Evolutionary conservation across 2,797 vertebrate genomes (phyloP), one percentile per base, ranked within the genome.

Genomic region (Cuculus canorus): DNA sequence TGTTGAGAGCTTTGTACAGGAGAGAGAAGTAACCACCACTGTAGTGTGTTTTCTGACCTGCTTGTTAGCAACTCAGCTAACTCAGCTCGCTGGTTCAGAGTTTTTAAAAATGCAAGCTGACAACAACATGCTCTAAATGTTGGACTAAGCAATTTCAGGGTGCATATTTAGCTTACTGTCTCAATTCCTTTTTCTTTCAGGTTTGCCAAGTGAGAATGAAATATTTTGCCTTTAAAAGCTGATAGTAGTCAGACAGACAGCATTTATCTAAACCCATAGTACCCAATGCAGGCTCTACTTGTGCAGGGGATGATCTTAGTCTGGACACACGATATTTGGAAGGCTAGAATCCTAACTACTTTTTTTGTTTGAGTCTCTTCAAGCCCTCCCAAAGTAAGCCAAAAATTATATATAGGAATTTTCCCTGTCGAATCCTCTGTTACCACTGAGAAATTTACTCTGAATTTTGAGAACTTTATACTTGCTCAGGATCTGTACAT

Each of bases 121-220:
- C 82, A 91, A 27, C 70, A 80, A 72, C 53, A 30, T 57, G 60
- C 63, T 83, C n/a, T 56, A 77, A 93, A 82, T 32, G n/a, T 73
- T 85, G 60, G 60, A 47, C 73, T 96, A 90, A 95, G 94, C 94
- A 90, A 76, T 92, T 95, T 88, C 61, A 77, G 70, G 73, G 54
- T 25, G 27, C 47, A n/a, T 84, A 56, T 90, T 90, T 70, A 70
- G 39, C 86, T 94, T 79, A 39, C 56, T 77, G 57, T 45, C 77
- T 82, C 41, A 17, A 79, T 77, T 86, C 52, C 59, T 70, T 91
- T 71, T 78, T 59, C 79, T 78, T 85, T 82, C 61, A 73, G 56
- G 59, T 80, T 80, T 79, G 8, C 32, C 76, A 47, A 27, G 39
- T 82, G 82, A 73, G 45, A 88, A 81, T 66, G 7, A 88, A 94